Evolutionary conservation across 2,113 vertebrate species (phyloP).

Genomic region (Sphyrna mokarran): DNA sequence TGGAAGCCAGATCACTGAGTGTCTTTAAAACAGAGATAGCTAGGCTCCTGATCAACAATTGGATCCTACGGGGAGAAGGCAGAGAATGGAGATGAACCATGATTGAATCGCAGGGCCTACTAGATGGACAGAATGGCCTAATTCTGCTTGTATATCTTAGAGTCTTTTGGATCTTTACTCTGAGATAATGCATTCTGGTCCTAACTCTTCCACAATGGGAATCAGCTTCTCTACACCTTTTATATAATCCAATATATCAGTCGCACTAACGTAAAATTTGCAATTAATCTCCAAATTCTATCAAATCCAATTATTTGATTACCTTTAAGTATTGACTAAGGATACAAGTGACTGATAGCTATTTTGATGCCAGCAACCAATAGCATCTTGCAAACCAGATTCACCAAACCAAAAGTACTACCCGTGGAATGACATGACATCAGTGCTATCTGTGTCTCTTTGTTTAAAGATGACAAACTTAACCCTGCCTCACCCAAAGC

Average conservation of each 20-base stretch:
- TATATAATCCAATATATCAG: background rate
- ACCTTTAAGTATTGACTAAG: background rate
- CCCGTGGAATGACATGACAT: background rate
- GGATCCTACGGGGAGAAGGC: too few relatives aligned
- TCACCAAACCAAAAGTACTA: background rate
- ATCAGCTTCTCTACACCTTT: background rate
- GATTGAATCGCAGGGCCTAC: too few relatives aligned
- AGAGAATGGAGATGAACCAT: too few relatives aligned
- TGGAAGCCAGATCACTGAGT: too few relatives aligned
- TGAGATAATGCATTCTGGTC: too few relatives aligned
- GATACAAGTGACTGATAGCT: background rate
- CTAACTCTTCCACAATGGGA: too few relatives aligned
- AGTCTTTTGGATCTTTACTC: too few relatives aligned
- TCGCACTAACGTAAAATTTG: background rate
- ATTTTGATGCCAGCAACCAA: background rate
- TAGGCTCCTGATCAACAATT: too few relatives aligned
- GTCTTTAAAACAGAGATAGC: too few relatives aligned
- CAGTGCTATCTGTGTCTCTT: background rate
- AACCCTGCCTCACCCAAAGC: slow-evolving; percentile 63
- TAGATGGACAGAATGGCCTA: too few relatives aligned
- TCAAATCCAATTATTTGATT: background rate
- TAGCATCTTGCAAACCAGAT: background rate
- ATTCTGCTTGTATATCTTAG: too few relatives aligned
- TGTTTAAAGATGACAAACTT: background rate
- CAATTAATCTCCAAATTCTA: background rate